These are phyloP conservation scores for Gnathonemus echidnorhynchus DNA, from an alignment of 2,113 vertebrate species.

Conservation along the genomic window DNA sequence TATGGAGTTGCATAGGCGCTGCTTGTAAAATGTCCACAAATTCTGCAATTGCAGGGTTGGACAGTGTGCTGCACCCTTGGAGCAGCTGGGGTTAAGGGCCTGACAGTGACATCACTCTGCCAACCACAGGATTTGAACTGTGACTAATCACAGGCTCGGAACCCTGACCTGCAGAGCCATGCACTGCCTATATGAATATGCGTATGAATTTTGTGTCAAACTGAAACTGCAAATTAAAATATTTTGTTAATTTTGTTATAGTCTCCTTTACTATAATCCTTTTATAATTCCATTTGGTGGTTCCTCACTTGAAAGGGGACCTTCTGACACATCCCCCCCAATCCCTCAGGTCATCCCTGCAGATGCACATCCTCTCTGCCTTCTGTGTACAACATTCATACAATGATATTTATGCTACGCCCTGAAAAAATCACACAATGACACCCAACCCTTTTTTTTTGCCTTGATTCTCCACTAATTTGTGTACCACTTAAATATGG, in stretches of 20 bases:
- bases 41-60: background rate
- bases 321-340: background rate
- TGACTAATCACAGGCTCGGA: background rate
- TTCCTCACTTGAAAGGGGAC: background rate
- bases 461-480: background rate
- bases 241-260: no score
- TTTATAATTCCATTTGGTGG: background rate
- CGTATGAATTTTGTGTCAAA: background rate
- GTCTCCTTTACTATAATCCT: background rate
- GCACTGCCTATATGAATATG: background rate
- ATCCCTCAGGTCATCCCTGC: background rate
- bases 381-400: background rate
- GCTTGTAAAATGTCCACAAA: background rate
- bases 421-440: background rate
- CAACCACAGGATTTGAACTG: background rate
- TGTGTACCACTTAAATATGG: background rate
- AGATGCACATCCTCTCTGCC: background rate
- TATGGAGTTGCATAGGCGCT: background rate
- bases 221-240: background rate
- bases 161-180: background rate
- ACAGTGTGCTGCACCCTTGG: background rate
- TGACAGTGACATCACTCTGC: background rate
- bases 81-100: background rate
- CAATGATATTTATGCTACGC: background rate
- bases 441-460: background rate